Conservation (phyloP, 2,797 vertebrate genomes). For the Lemur catta region DNA sequence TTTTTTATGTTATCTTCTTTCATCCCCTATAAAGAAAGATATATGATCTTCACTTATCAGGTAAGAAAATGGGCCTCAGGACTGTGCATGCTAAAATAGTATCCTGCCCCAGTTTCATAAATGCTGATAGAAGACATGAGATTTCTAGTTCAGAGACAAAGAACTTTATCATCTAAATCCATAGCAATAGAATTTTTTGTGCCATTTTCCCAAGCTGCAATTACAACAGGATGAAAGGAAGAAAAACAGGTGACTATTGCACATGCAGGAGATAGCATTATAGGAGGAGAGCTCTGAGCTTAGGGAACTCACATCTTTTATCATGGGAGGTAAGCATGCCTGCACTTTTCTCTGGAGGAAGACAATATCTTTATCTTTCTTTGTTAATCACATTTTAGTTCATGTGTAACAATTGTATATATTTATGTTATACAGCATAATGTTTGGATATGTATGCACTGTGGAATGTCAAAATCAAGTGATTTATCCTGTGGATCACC, state of each 20-base stretch:
- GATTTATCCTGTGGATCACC: background rate
- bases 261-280: no score
- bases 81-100: background rate
- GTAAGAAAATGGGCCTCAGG: background rate
- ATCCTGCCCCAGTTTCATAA: fast-evolving
- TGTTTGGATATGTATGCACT: background rate
- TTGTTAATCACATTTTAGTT: background rate
- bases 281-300: background rate
- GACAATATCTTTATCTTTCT: background rate
- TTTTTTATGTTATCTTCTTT: background rate
- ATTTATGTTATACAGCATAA: background rate
- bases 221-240: background rate
- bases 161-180: background rate
- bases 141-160: background rate
- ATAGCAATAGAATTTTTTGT: background rate
- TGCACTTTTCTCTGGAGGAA: background rate
- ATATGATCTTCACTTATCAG: background rate
- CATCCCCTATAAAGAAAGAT: background rate
- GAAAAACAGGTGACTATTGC: background rate
- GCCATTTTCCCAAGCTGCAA: background rate
- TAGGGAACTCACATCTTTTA: background rate
- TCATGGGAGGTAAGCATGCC: background rate
- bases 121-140: background rate
- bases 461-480: background rate
- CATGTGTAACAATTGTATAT: background rate